phyloP scores from a whole-genome alignment of 2,797 vertebrate species.

The Pempheris klunzingeri region DNA sequence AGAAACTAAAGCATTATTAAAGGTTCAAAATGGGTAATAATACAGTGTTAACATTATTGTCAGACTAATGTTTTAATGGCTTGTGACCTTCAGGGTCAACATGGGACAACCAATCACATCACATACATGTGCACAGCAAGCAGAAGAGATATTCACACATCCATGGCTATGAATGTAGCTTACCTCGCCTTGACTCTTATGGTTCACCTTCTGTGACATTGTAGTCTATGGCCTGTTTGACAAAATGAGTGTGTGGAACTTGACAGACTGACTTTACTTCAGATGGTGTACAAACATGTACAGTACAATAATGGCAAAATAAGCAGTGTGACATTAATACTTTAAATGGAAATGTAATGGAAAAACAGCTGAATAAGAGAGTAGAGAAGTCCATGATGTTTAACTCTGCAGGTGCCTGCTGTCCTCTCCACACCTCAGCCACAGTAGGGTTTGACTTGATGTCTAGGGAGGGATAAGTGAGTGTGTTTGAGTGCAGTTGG shows the following conservation, averaged over 20 bases:
- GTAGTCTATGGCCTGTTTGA: not conserved
- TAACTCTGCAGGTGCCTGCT: slow-evolving; percentile 40
- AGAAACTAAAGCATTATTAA: not conserved
- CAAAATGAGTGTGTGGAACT: not conserved
- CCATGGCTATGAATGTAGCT: not conserved
- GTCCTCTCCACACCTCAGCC: not conserved
- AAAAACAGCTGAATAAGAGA: slow-evolving; percentile 41
- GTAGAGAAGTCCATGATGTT: slow-evolving; percentile 23
- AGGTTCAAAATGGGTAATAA: not conserved
- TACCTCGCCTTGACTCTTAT: not conserved
- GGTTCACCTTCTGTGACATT: not conserved
- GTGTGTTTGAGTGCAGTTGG: not conserved
- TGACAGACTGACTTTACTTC: no score
- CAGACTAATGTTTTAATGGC: not conserved
- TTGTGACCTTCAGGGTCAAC: not conserved
- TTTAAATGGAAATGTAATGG: slow-evolving; percentile 7
- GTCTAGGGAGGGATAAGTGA: not conserved
- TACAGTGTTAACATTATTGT: not conserved
- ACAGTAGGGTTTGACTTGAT: slow-evolving; percentile 2
- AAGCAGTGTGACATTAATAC: not conserved
- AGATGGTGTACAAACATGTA: not conserved
- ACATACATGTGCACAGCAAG: not conserved
- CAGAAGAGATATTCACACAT: not conserved
- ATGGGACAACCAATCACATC: not conserved
- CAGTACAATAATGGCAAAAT: not conserved